Conservation (phyloP, 1,140 invertebrate species). For the Drosophila cardini region DNA sequence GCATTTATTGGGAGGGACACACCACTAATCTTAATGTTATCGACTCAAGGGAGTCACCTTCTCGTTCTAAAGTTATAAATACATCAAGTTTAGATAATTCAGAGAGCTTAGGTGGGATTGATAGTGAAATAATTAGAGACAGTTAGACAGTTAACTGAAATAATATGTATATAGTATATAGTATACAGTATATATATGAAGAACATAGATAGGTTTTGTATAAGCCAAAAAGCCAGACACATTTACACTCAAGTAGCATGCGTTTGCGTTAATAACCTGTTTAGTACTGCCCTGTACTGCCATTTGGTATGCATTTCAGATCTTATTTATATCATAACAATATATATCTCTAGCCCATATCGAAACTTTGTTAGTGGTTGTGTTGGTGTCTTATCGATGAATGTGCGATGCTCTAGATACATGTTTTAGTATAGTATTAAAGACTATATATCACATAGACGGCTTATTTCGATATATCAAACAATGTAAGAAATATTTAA, state of each 20-base stretch:
- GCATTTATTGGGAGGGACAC: slow-evolving; percentile 10
- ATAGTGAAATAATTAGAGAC: neutral
- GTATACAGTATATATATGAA: neutral
- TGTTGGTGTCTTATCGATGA: neutral
- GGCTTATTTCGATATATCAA: too few relatives aligned
- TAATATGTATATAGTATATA: neutral
- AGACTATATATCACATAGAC: neutral
- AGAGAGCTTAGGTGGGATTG: neutral
- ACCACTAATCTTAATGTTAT: neutral
- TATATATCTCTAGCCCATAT: neutral
- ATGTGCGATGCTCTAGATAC: neutral
- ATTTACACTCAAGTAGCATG: slow-evolving; percentile 11
- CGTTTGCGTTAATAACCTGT: slow-evolving; percentile 12
- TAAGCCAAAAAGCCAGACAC: slow-evolving; percentile 11
- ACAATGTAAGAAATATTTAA: too few relatives aligned
- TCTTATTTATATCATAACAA: too few relatives aligned
- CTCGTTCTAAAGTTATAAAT: neutral
- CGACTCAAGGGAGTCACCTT: neutral
- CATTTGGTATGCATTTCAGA: too few relatives aligned
- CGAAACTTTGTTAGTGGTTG: neutral
- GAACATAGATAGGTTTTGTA: neutral
- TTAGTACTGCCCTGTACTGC: neutral
- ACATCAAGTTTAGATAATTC: neutral
- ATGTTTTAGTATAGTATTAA: too few relatives aligned
- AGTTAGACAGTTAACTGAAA: neutral